Base-by-base conservation (phyloP, 2,113 vertebrate species). In the Vireo altiloquus region DNA sequence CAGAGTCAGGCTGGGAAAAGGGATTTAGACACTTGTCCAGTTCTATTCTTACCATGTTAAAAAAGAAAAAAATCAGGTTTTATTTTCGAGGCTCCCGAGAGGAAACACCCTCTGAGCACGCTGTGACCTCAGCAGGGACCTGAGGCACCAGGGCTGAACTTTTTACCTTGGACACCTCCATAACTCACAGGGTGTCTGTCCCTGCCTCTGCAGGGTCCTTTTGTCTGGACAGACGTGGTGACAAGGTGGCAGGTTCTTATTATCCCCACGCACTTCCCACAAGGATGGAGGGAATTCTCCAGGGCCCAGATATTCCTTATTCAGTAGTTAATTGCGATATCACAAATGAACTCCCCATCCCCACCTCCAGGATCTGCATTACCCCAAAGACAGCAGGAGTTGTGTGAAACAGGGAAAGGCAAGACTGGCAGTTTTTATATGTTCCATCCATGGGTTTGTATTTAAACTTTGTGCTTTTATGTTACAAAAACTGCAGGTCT, bases 191-290 rank as follows among this genome's bases (percentile, higher is more conserved):
- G 63, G 40, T 37, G 88, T 72, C 94, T 50, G 91, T 92, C 87
- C 65, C 74, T 94, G 94, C 92, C 96, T 87, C 49, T 44, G 95
- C 79, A 96, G 96, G 90, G 76, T 64, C 89, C 89, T 93, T 95
- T 90, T 94, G 94, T 97, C 80, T 23, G 47, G 50, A 50, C 64
- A 81, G 90, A 85, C 39, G 1, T 75, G 92, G 86, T 90, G 84
- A 93, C 93, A 89, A 93, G 92, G 94, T 87, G 95, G 91, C 91
- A 49, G 85, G 86, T 96, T 80, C 93, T 77, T 74, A 96, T 94
- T 96, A 89, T 94, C 87, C n/a, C 66, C 66, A 42, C 2, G 4
- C 57, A 24, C 64, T 93, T 66, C 87, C 15, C 86, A 28, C 56
- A 7, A 31, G 84, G 90, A 57, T n/a, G 69, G 90, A 50, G 82